Conservation (phyloP, 1,140 invertebrate species). For the Polypedilum vanderplanki region DNA sequence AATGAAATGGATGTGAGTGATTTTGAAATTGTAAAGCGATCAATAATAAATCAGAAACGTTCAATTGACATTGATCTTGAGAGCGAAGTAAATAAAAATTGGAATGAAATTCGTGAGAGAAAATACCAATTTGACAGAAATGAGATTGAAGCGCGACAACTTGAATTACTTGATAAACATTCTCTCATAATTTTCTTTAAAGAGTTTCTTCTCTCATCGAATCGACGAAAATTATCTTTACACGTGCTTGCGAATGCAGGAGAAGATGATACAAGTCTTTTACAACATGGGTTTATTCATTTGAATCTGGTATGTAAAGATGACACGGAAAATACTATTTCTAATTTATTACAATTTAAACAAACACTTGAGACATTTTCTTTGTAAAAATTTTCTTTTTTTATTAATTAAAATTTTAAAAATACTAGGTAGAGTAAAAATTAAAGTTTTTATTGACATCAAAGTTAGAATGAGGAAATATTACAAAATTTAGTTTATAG, state of each 20-base stretch:
- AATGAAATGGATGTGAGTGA: background rate
- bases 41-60: slow-evolving; percentile 17
- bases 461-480: too few relatives aligned
- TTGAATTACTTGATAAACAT: slow-evolving; percentile 46
- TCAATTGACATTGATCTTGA: slow-evolving; percentile 4
- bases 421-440: too few relatives aligned
- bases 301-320: background rate
- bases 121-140: slow-evolving; percentile 26
- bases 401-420: background rate
- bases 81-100: slow-evolving; percentile 4
- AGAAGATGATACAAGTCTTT: background rate
- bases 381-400: background rate
- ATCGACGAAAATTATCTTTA: slow-evolving; percentile 57
- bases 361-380: background rate
- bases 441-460: too few relatives aligned
- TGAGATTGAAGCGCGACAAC: slow-evolving; percentile 44
- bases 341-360: slow-evolving; percentile 15
- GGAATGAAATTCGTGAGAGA: slow-evolving; percentile 17
- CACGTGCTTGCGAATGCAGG: slow-evolving; percentile 46
- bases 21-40: background rate
- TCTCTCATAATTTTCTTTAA: slow-evolving; percentile 56
- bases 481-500: too few relatives aligned
- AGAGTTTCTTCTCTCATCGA: slow-evolving; percentile 49
- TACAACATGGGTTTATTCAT: background rate
- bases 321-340: background rate